A percentile compares a stretch with the other conserved stretches of the same genome.
Evolutionary conservation across 2,888 invertebrate genomes (phyloP).

Genomic region (Herminia tarsipennalis): DNA sequence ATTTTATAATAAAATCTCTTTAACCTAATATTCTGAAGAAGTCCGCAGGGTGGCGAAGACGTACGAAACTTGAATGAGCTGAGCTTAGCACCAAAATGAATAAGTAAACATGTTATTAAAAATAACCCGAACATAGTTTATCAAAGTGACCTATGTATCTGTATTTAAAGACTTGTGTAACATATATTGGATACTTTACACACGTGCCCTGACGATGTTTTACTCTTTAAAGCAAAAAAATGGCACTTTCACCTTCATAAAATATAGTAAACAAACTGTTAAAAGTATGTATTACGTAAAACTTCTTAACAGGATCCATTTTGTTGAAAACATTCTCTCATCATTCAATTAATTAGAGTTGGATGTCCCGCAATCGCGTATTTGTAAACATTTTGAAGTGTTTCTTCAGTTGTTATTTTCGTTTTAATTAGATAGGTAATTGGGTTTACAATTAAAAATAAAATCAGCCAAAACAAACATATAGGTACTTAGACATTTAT

Average conservation of each 20-base stretch:
- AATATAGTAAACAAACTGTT: too few relatives aligned
- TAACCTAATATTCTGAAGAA: conserved; percentile 28
- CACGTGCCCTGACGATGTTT: conserved; percentile 13
- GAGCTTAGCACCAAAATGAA: conserved; percentile 41
- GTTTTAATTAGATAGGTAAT: neutral
- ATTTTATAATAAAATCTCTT: conserved; percentile 32
- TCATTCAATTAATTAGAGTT: neutral
- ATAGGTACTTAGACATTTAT: neutral
- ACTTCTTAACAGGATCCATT: too few relatives aligned
- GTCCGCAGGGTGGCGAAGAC: conserved; percentile 23
- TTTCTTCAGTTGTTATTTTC: neutral
- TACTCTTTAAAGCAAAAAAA: neutral
- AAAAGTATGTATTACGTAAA: too few relatives aligned
- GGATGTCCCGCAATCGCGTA: neutral
- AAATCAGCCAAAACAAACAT: neutral
- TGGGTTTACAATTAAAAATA: neutral
- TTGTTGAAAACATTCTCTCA: too few relatives aligned
- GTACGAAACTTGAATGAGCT: conserved; percentile 47
- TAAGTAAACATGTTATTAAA: conserved; percentile 63
- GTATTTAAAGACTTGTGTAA: conserved; percentile 26
- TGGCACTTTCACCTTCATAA: neutral
- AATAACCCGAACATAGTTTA: conserved; percentile 60
- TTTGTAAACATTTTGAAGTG: neutral
- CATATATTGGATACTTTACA: conserved; percentile 22
- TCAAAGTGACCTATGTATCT: conserved; percentile 45